Evolutionary conservation across 2,797 vertebrate genomes (phyloP), one percentile per base, ranked within the genome.

Genomic region (Petrocephalus schoutedeni): DNA sequence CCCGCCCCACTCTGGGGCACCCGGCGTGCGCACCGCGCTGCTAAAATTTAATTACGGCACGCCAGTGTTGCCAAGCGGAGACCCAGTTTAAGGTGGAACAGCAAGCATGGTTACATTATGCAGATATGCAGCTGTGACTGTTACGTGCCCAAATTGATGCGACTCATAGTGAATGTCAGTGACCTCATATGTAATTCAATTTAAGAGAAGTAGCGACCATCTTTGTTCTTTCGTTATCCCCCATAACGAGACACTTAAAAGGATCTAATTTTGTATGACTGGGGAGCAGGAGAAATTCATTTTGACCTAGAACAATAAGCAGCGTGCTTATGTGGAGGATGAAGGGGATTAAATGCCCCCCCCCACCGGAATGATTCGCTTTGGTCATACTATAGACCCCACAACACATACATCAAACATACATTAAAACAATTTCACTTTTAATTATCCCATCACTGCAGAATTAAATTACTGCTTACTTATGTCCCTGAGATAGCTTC

Each of bases 211-310:
- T 92, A 89, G 87, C 89, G 87, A 59, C 90, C 89, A 64, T 71
- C 90, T 90, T n/a, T 85, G 2, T 89, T 54, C 89, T 88, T 89
- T 87, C 67, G 71, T 0, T 59, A 28, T 87, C 87, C 56, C 64
- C 88, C 7, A 6, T 64, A 49, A 92, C 89, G 87, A 89, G 91
- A 89, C 88, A 88, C 87, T 88, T 67, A 89, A 6, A 53, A 87
- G 54, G 59, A 23, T 71, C 49, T 45, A 58, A 56, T 85, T 67
- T 71, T n/a, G 61, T 57, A 67, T 84, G 23, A 64, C 74, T 32
- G 93, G 93, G 91, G 87, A 88, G n/a, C 19, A 54, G 49, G 56
- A 85, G 71, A 56, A 51, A 59, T 54, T 85, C 32, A 64, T 88
- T 61, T 86, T 67, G 36, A 19, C 49, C 32, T 49, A 86, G 64